Evolutionary conservation across 2,888 invertebrate genomes (phyloP).

Genomic region (Phyllotreta striolata): DNA sequence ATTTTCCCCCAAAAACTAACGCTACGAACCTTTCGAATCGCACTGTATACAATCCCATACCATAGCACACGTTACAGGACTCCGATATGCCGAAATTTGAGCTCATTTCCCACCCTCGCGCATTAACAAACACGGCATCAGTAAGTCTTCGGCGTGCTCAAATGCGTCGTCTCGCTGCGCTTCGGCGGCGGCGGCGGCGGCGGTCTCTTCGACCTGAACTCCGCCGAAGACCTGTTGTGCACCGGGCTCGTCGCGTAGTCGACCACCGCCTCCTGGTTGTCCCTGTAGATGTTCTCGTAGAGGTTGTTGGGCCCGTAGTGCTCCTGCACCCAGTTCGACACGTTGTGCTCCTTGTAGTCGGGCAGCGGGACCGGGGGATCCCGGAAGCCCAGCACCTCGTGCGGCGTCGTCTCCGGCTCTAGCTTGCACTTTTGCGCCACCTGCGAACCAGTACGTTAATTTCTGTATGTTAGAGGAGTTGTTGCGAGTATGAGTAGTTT

Average conservation of each 20-base stretch:
- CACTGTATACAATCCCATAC: neutral
- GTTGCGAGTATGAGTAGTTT: too few relatives aligned
- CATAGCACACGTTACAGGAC: slow-evolving; percentile 16
- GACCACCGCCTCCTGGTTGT: slow-evolving; percentile 59
- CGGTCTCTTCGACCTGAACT: slow-evolving; percentile 68
- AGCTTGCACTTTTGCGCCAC: slow-evolving; percentile 91
- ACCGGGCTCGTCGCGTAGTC: slow-evolving; percentile 62
- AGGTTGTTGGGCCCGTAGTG: slow-evolving; percentile 80
- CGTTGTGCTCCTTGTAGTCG: slow-evolving; percentile 82
- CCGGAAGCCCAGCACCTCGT: slow-evolving; percentile 89
- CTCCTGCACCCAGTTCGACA: slow-evolving; percentile 89
- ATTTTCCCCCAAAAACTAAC: too few relatives aligned
- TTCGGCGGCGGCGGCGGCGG: slow-evolving; percentile 93
- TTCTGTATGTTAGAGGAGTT: too few relatives aligned
- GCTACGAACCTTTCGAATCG: neutral
- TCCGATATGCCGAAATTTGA: slow-evolving; percentile 40
- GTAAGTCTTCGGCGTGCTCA: slow-evolving; percentile 66
- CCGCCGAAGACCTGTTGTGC: slow-evolving; percentile 42
- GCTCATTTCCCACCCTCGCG: slow-evolving; percentile 37
- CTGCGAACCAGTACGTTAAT: too few relatives aligned
- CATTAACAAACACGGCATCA: slow-evolving; percentile 53
- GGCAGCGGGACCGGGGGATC: slow-evolving; percentile 77
- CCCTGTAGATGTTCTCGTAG: slow-evolving; percentile 78
- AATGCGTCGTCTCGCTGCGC: slow-evolving; percentile 86
- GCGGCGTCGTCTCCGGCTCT: slow-evolving; percentile 87